These are phyloP conservation scores for Semaprochilodus insignis DNA, from an alignment of 2,797 vertebrate genomes.

Conservation along the genomic window DNA sequence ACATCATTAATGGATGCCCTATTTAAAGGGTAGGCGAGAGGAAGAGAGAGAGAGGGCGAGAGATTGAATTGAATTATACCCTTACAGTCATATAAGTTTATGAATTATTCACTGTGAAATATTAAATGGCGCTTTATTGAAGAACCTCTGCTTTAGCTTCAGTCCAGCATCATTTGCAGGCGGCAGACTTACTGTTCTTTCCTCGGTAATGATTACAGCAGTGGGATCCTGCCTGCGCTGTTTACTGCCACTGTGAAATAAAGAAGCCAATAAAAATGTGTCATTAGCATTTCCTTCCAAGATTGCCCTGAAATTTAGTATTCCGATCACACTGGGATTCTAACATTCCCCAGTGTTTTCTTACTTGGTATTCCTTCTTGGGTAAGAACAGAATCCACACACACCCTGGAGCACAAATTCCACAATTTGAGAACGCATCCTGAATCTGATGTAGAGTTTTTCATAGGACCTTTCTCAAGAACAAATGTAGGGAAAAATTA, in stretches of 20 bases:
- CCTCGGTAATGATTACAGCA: background rate
- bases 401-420: too few relatives aligned
- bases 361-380: too few relatives aligned
- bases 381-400: too few relatives aligned
- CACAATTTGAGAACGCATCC: too few relatives aligned
- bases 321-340: background rate
- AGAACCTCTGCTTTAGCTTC: slow-evolving; percentile 1
- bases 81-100: slow-evolving; percentile 36
- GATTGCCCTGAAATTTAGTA: background rate
- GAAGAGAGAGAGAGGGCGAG: background rate
- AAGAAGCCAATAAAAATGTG: background rate
- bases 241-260: slow-evolving; percentile 11
- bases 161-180: background rate
- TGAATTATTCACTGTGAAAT: slow-evolving; percentile 52
- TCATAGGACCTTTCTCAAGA: too few relatives aligned
- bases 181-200: background rate
- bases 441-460: too few relatives aligned
- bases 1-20: slow-evolving; percentile 7
- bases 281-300: background rate
- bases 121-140: slow-evolving; percentile 39
- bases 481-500: too few relatives aligned
- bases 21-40: slow-evolving; percentile 4
- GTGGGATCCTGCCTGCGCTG: background rate
- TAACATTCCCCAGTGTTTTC: too few relatives aligned
- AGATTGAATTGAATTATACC: slow-evolving; percentile 21